phyloP scores from a whole-genome alignment of 2,888 invertebrate genomes.

The Leptogaster cylindrica region DNA sequence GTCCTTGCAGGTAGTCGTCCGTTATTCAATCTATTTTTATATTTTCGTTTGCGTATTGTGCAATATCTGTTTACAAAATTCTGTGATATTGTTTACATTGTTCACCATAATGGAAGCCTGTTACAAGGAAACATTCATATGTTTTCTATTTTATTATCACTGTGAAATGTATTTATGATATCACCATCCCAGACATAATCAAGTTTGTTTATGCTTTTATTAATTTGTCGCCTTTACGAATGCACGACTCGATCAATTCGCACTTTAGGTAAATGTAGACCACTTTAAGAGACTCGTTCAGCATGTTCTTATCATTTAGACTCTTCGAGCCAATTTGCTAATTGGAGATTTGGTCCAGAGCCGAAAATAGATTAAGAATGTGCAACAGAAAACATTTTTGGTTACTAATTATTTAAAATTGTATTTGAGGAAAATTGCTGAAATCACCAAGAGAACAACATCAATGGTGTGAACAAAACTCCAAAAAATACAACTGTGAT shows the following conservation, averaged over 20 bases:
- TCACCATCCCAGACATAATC: too few relatives aligned
- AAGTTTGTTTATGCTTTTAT: conserved; percentile 17
- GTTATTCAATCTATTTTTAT: conserved; percentile 24
- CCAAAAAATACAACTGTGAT: too few relatives aligned
- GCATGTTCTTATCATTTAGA: too few relatives aligned
- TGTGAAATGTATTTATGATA: background rate
- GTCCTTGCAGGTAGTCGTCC: conserved; percentile 19
- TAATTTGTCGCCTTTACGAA: conserved; percentile 4
- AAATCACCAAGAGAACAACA: too few relatives aligned
- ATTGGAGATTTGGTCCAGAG: too few relatives aligned
- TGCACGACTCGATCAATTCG: background rate
- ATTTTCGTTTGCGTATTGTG: background rate
- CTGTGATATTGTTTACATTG: background rate
- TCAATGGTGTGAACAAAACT: too few relatives aligned
- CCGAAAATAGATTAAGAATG: too few relatives aligned
- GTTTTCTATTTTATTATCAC: too few relatives aligned
- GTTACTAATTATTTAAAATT: too few relatives aligned
- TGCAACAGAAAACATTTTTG: too few relatives aligned
- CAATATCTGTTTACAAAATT: background rate
- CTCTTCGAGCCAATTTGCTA: conserved; percentile 7
- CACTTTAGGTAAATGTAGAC: background rate
- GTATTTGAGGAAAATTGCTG: too few relatives aligned
- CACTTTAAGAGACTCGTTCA: background rate
- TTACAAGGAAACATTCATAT: too few relatives aligned
- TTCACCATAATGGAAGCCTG: background rate